phyloP scores from a whole-genome alignment of 2,113 vertebrate genomes.

The Eira barbara region DNA sequence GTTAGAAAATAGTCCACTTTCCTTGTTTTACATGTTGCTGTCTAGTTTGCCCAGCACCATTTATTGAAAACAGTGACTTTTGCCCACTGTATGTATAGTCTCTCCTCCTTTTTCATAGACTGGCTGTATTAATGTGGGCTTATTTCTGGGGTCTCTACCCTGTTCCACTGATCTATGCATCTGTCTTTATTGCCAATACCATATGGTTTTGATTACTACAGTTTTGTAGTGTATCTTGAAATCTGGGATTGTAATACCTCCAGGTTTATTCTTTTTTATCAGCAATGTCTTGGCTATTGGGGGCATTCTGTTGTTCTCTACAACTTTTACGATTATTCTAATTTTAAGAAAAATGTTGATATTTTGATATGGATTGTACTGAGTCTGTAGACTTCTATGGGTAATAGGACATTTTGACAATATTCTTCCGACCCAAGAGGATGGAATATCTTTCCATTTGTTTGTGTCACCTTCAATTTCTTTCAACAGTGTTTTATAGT shows the following conservation, averaged over 20 bases:
- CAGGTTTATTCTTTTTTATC: background rate
- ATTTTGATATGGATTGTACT: background rate
- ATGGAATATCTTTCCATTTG: background rate
- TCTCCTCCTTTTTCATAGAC: background rate
- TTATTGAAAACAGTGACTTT: background rate
- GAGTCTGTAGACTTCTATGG: background rate
- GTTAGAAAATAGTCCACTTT: background rate
- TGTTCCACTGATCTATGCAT: background rate
- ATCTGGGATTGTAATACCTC: background rate
- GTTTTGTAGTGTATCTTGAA: background rate
- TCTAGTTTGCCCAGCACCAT: background rate
- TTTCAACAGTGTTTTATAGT: background rate
- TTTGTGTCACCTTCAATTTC: background rate
- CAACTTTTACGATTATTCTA: background rate
- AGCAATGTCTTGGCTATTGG: background rate
- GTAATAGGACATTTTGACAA: background rate
- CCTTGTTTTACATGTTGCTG: background rate
- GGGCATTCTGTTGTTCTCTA: background rate
- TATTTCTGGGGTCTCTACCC: background rate
- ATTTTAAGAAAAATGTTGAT: background rate
- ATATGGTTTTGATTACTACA: background rate
- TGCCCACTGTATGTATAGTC: background rate
- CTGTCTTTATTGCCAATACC: background rate
- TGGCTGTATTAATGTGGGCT: background rate
- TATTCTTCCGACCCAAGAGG: background rate